Conservation (phyloP, 2,888 invertebrate genomes). For the Anarsia innoxiella region DNA sequence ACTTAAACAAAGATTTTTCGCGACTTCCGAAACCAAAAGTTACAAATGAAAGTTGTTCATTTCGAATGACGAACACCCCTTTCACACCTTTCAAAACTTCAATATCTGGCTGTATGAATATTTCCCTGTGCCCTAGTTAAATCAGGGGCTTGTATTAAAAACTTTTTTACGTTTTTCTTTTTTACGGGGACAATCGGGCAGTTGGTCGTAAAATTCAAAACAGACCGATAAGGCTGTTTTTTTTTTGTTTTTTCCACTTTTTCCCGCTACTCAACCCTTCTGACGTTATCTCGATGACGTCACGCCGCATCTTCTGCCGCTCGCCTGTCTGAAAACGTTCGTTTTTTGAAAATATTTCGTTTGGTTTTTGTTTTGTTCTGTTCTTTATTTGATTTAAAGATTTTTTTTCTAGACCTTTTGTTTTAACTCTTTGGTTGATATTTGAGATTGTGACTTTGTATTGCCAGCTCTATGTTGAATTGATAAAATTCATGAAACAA, state of each 20-base stretch:
- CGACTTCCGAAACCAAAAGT: conserved; percentile 14
- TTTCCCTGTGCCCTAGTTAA: conserved; percentile 8
- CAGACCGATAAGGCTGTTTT: conserved; percentile 43
- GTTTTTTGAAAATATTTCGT: conserved; percentile 25
- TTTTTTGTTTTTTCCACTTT: conserved; percentile 31
- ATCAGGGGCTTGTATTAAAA: conserved; percentile 6
- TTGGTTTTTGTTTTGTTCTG: conserved; percentile 9
- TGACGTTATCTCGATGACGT: conserved; percentile 63
- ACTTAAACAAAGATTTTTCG: too few relatives aligned
- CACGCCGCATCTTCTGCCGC: conserved; percentile 50
- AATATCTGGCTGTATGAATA: conserved; percentile 2
- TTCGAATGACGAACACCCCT: conserved; percentile 3
- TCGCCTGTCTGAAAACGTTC: conserved; percentile 35
- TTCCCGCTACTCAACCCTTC: conserved; percentile 61
- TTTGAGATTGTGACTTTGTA: too few relatives aligned
- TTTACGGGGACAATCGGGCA: conserved; percentile 23
- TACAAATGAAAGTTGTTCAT: conserved; percentile 8
- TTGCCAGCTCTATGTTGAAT: too few relatives aligned
- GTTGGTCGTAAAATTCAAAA: conserved; percentile 28
- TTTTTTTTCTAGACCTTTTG: conserved; percentile 10
- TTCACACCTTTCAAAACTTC: neutral
- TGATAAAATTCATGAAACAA: too few relatives aligned
- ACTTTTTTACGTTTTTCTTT: conserved; percentile 20
- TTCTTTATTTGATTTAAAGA: too few relatives aligned
- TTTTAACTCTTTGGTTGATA: too few relatives aligned